Conservation (phyloP, 1,140 invertebrate genomes). For the Saccostrea glomerata region DNA sequence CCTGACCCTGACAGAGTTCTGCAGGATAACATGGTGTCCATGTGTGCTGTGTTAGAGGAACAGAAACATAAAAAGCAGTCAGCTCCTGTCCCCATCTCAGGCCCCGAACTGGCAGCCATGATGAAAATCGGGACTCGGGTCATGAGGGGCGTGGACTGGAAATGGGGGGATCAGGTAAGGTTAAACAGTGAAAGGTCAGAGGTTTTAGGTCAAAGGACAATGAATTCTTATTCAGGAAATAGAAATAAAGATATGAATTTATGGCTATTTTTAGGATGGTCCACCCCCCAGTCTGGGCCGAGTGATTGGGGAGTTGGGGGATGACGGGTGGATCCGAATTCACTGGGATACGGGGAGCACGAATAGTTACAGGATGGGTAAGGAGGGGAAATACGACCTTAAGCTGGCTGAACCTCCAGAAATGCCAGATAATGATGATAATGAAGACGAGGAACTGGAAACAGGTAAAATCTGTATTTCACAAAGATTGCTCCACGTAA, state of each 20-base stretch:
- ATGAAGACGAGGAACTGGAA: constrained; percentile 78
- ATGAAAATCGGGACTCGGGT: constrained; percentile 96
- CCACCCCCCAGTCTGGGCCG: constrained; percentile 92
- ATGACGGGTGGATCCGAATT: constrained; percentile 98
- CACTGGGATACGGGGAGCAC: constrained; percentile 97
- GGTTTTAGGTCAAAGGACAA: not conserved
- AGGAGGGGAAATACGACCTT: constrained; percentile 97
- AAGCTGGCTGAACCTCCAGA: constrained; percentile 91
- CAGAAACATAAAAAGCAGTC: constrained; percentile 75
- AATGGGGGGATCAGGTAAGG: constrained; percentile 94
- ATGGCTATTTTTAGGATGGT: constrained; percentile 90
- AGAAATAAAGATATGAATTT: not conserved
- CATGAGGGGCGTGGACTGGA: constrained; percentile 95
- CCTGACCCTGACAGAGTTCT: constrained; percentile 72
- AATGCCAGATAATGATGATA: constrained; percentile 82
- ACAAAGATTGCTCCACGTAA: not conserved
- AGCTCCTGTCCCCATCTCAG: constrained; percentile 81
- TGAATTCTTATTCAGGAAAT: not conserved
- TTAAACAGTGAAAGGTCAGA: not conserved
- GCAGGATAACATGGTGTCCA: constrained; percentile 65
- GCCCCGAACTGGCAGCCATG: constrained; percentile 90
- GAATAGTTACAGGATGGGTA: constrained; percentile 98
- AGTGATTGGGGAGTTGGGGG: constrained; percentile 94
- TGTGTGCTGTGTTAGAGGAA: constrained; percentile 78
- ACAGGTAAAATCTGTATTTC: constrained; percentile 52